These are phyloP conservation scores for Rambutsinella grinnellia DNA, from an alignment of 2,888 invertebrate genomes.

Conservation along the genomic window DNA sequence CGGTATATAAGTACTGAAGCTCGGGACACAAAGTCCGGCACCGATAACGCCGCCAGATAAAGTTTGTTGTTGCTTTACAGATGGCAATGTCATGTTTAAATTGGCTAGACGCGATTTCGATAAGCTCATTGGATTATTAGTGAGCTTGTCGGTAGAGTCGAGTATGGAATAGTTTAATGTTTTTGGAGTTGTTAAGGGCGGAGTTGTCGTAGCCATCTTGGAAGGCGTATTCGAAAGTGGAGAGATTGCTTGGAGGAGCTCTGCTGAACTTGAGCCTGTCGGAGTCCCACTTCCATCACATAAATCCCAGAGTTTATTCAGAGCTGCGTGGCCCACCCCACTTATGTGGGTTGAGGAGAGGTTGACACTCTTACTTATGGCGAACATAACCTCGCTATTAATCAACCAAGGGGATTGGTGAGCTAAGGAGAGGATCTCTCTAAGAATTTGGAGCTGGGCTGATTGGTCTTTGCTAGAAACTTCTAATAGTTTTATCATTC, in stretches of 20 bases:
- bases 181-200: conserved; percentile 11
- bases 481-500: conserved; percentile 66
- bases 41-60: conserved; percentile 18
- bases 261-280: conserved; percentile 34
- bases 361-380: conserved; percentile 52
- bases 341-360: conserved; percentile 37
- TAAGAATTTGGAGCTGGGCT: conserved; percentile 79
- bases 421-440: conserved; percentile 85
- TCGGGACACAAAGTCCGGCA: conserved; percentile 33
- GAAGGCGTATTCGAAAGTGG: conserved; percentile 1
- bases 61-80: conserved; percentile 26
- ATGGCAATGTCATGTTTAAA: conserved; percentile 17
- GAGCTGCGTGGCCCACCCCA: conserved; percentile 50
- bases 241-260: conserved; percentile 25
- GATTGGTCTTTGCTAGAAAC: conserved; percentile 56
- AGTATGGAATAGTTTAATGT: conserved; percentile 41
- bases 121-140: conserved; percentile 32
- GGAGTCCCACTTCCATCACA: conserved; percentile 46
- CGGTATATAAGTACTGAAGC: conserved; percentile 53
- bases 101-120: conserved; percentile 34
- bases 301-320: conserved; percentile 59
- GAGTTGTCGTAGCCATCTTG: conserved; percentile 30
- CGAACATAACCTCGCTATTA: conserved; percentile 79
- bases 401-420: conserved; percentile 85
- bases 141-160: conserved; percentile 32